These are phyloP conservation scores for Mesembrinibis cayennensis DNA, from an alignment of 2,113 vertebrate genomes.

Conservation along the genomic window DNA sequence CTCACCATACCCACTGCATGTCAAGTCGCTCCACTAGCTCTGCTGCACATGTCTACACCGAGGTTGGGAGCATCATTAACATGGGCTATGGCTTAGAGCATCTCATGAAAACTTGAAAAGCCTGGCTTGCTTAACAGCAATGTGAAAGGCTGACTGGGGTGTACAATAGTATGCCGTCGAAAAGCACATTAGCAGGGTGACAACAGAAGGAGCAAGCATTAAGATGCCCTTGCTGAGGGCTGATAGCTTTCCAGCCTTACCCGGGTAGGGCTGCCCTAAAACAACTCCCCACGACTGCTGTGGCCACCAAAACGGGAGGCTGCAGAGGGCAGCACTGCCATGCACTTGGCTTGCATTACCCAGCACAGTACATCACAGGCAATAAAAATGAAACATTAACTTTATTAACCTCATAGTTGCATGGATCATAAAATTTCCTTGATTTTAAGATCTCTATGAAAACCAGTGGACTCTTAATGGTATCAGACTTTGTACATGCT, in stretches of 20 bases:
- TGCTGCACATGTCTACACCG: accelerated
- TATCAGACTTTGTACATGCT: background rate
- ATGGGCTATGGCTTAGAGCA: background rate
- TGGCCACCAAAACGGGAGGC: background rate
- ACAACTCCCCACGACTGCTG: background rate
- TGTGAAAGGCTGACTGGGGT: background rate
- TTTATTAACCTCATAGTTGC: background rate
- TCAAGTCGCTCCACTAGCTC: background rate
- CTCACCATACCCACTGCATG: background rate
- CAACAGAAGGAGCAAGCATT: accelerated
- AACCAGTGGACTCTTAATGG: background rate
- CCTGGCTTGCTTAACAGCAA: background rate
- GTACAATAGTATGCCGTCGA: background rate
- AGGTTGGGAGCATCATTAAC: background rate
- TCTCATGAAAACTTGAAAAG: background rate
- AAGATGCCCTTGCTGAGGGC: background rate
- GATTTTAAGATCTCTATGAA: background rate
- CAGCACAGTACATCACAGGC: background rate
- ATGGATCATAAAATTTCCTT: background rate
- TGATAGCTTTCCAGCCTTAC: background rate
- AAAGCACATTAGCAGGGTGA: background rate
- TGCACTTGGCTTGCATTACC: background rate
- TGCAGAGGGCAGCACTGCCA: constrained; percentile 76
- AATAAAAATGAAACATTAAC: background rate
- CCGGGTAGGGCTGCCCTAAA: accelerated